A percentile compares a stretch with the other conserved stretches of the same genome.
Evolutionary conservation across 2,797 vertebrate species (phyloP).

Genomic region (Caiman crocodilus): DNA sequence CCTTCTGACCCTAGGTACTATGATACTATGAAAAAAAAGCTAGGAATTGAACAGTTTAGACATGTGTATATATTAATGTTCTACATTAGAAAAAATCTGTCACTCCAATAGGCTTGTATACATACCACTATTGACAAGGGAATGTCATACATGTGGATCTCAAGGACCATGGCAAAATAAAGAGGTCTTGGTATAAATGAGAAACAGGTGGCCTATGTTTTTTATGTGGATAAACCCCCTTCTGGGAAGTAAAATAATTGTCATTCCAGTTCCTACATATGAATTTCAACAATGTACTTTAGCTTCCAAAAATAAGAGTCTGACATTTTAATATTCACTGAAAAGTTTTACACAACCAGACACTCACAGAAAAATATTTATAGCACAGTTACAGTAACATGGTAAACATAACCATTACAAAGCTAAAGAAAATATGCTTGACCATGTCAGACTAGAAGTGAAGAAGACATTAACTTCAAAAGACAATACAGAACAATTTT

Average conservation of each 20-base stretch:
- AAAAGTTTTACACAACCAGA: not conserved
- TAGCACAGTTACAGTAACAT: not conserved
- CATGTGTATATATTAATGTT: not conserved
- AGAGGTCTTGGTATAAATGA: not conserved
- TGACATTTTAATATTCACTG: not conserved
- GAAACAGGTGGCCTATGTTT: not conserved
- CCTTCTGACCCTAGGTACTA: no score
- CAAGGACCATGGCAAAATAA: not conserved
- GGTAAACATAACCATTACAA: not conserved
- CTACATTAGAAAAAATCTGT: not conserved
- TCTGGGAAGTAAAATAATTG: not conserved
- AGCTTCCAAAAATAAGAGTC: accelerated
- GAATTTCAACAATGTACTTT: not conserved
- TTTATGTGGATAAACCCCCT: not conserved
- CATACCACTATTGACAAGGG: not conserved
- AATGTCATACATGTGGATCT: not conserved
- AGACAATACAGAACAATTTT: not conserved
- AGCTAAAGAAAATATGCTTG: not conserved
- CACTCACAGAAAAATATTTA: not conserved
- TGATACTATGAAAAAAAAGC: no score
- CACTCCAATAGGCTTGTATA: not conserved
- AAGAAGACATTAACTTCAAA: not conserved
- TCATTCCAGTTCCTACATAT: not conserved
- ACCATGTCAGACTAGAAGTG: not conserved
- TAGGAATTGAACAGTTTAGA: not conserved